These are phyloP conservation scores for Toxotes lorentzi DNA, from an alignment of 2,797 vertebrate species.

Conservation along the genomic window DNA sequence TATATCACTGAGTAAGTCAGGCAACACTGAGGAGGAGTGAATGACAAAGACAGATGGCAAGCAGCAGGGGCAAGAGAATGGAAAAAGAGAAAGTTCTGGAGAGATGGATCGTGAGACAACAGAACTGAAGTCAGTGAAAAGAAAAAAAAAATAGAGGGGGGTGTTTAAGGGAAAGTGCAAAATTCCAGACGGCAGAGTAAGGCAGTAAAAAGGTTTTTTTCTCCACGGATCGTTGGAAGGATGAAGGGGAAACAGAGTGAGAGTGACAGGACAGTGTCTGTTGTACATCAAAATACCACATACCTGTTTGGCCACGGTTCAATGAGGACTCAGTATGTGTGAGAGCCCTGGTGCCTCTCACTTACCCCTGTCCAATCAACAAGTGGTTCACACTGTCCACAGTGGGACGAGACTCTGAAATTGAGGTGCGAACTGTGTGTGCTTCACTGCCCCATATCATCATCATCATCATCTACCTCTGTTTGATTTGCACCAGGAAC, in stretches of 20 bases:
- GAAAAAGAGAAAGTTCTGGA: constrained; percentile 53
- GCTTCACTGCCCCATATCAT: neutral
- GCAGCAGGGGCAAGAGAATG: constrained; percentile 30
- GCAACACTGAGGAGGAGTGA: constrained; percentile 40
- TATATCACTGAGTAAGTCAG: constrained; percentile 34
- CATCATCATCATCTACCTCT: neutral
- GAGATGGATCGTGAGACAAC: constrained; percentile 29
- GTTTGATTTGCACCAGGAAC: neutral
- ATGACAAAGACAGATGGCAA: constrained; percentile 63
- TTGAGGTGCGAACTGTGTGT: neutral
- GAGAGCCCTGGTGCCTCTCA: constrained; percentile 28
- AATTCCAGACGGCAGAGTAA: constrained; percentile 39
- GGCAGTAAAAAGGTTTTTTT: constrained; percentile 8
- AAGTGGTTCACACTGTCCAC: neutral
- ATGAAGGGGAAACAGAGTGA: constrained; percentile 8
- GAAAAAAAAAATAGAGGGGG: neutral
- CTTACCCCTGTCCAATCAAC: constrained; percentile 3
- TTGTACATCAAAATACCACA: constrained; percentile 47
- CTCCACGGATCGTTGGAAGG: constrained; percentile 1
- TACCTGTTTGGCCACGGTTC: constrained; percentile 66
- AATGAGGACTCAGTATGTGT: constrained; percentile 63
- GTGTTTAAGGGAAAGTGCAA: constrained; percentile 28
- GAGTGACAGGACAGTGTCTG: constrained; percentile 28
- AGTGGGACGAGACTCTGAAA: neutral
- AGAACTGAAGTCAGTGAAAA: constrained; percentile 5